These are phyloP conservation scores for Hyaena hyaena DNA, from an alignment of 2,113 vertebrate genomes.

Conservation along the genomic window DNA sequence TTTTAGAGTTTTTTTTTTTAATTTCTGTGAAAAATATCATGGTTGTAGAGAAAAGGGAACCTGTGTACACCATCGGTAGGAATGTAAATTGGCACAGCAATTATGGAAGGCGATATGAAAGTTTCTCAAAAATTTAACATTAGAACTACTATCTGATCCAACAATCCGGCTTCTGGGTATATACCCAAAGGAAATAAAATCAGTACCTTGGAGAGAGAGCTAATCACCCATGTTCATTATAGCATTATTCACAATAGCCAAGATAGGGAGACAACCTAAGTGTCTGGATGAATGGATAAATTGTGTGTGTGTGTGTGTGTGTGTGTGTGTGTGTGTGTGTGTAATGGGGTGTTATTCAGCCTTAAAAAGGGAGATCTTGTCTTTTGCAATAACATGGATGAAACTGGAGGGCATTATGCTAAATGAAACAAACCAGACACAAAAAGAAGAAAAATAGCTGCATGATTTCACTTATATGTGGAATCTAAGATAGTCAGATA, in stretches of 20 bases:
- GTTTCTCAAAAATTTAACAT: background rate
- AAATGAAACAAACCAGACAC: background rate
- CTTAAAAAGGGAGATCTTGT: background rate
- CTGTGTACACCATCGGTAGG: background rate
- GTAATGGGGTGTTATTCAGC: background rate
- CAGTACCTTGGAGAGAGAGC: background rate
- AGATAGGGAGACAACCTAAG: background rate
- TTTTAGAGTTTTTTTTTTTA: background rate
- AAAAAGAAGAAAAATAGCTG: background rate
- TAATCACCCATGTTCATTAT: background rate
- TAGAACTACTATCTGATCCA: background rate
- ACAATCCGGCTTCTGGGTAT: background rate
- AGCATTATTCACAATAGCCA: background rate
- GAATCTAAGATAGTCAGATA: background rate
- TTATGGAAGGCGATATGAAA: background rate
- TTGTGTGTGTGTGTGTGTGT: background rate
- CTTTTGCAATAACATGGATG: background rate
- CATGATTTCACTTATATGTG: background rate
- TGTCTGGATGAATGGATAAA: background rate
- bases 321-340: background rate
- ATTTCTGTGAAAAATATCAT: background rate
- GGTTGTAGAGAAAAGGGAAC: background rate
- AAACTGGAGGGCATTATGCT: background rate
- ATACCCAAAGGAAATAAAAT: background rate
- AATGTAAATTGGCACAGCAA: background rate